These are phyloP conservation scores for Drosophila antonietae DNA, from an alignment of 2,888 invertebrate genomes.

Conservation along the genomic window DNA sequence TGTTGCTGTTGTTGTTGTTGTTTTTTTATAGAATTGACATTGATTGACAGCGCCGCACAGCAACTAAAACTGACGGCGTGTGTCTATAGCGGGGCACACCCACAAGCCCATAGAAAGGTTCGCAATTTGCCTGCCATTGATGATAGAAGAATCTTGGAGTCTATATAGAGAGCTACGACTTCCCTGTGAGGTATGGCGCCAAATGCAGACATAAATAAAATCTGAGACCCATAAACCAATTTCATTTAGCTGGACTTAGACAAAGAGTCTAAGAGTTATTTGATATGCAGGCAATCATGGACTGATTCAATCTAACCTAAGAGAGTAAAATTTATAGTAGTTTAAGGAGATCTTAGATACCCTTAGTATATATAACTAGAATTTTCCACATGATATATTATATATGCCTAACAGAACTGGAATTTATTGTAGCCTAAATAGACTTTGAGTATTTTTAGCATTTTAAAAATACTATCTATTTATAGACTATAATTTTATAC, in stretches of 20 bases:
- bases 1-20: slow-evolving; percentile 17
- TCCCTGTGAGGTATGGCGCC: slow-evolving; percentile 17
- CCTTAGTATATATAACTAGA: background rate
- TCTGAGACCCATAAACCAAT: background rate
- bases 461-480: background rate
- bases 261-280: background rate
- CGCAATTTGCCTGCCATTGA: slow-evolving; percentile 25
- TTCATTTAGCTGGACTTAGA: background rate
- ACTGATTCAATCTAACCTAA: background rate
- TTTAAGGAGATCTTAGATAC: background rate
- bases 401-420: no score
- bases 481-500: background rate
- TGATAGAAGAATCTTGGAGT: slow-evolving; percentile 16
- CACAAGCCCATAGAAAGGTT: slow-evolving; percentile 52
- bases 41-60: slow-evolving; percentile 72
- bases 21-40: slow-evolving; percentile 36
- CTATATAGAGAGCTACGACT: slow-evolving; percentile 18
- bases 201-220: background rate
- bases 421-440: no score
- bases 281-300: background rate
- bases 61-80: slow-evolving; percentile 42
- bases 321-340: background rate
- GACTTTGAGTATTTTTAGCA: background rate
- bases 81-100: slow-evolving; percentile 53
- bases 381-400: no score